Conservation (phyloP, 2,113 vertebrate genomes). For the Channa maculata region DNA sequence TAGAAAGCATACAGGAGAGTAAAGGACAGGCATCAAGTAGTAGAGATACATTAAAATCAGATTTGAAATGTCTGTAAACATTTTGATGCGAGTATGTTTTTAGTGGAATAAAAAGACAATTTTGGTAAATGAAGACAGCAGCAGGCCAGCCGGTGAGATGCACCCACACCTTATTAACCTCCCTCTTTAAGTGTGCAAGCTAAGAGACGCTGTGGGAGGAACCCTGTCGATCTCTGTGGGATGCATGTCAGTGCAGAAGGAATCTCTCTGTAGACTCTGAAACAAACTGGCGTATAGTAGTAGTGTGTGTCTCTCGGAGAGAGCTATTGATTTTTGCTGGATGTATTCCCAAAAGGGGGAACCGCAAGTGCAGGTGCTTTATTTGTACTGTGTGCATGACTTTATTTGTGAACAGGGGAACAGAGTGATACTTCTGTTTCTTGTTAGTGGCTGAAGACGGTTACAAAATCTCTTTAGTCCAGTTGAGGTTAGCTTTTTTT, state of each 20-base stretch:
- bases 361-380: slow-evolving; percentile 33
- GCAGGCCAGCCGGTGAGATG: slow-evolving; percentile 5
- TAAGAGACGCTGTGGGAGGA: slow-evolving; percentile 23
- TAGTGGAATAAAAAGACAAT: not conserved
- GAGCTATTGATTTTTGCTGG: slow-evolving; percentile 61
- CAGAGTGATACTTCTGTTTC: slow-evolving; percentile 35
- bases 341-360: slow-evolving; percentile 43
- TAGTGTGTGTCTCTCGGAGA: slow-evolving; percentile 20
- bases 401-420: slow-evolving; percentile 31
- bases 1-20: not conserved
- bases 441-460: slow-evolving; percentile 23
- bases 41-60: not conserved
- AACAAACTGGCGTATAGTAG: slow-evolving; percentile 46
- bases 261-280: slow-evolving; percentile 21
- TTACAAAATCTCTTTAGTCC: slow-evolving; percentile 6
- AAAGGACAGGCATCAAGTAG: not conserved
- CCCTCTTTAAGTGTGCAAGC: slow-evolving; percentile 7
- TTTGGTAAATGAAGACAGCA: slow-evolving; percentile 14
- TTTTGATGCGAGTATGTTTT: not conserved
- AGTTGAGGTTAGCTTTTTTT: not conserved
- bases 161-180: slow-evolving; percentile 58
- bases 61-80: not conserved
- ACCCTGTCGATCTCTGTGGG: slow-evolving; percentile 36
- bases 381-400: slow-evolving; percentile 38
- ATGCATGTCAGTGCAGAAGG: slow-evolving; percentile 27